Percentiles rank a stretch among this genome's conserved stretches.
Evolutionary conservation across 2,888 invertebrate species (phyloP).

Genomic region (Catocala fraxini): DNA sequence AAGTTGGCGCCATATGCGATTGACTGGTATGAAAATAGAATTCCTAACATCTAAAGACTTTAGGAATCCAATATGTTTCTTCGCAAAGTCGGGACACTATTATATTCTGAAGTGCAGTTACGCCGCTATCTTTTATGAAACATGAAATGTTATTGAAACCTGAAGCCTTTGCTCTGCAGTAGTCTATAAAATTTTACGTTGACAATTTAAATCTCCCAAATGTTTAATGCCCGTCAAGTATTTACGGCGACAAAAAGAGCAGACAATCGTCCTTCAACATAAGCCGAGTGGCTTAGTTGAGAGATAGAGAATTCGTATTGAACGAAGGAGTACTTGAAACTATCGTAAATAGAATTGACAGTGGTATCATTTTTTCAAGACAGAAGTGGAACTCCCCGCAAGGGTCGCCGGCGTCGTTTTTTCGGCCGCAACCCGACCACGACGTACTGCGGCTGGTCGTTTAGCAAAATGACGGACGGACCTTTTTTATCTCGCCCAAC

Average conservation of each 20-base stretch:
- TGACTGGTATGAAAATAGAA: conserved; percentile 45
- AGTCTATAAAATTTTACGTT: conserved; percentile 1
- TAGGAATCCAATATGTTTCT: conserved; percentile 47
- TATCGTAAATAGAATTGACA: conserved; percentile 74
- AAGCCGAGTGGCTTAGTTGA: too few relatives aligned
- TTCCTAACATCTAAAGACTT: conserved; percentile 39
- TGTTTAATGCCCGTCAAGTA: conserved; percentile 3
- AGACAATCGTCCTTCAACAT: conserved; percentile 5
- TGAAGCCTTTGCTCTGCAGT: neutral
- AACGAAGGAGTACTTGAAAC: conserved; percentile 52
- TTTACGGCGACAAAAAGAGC: neutral
- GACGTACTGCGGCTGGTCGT: conserved; percentile 73
- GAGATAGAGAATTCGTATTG: conserved; percentile 28
- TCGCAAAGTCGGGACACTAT: conserved; percentile 25
- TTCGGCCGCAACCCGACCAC: conserved; percentile 67
- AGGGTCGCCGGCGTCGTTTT: conserved; percentile 68
- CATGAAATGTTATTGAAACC: neutral
- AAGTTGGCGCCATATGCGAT: conserved; percentile 31
- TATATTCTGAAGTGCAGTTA: conserved; percentile 14
- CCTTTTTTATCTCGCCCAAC: conserved; percentile 85
- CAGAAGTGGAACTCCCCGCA: conserved; percentile 53
- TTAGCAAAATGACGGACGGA: conserved; percentile 85
- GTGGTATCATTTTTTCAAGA: conserved; percentile 74
- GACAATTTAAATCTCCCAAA: conserved; percentile 1
- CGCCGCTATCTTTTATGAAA: conserved; percentile 7